Conservation (phyloP, 2,888 invertebrate species). For the Spodoptera picta region DNA sequence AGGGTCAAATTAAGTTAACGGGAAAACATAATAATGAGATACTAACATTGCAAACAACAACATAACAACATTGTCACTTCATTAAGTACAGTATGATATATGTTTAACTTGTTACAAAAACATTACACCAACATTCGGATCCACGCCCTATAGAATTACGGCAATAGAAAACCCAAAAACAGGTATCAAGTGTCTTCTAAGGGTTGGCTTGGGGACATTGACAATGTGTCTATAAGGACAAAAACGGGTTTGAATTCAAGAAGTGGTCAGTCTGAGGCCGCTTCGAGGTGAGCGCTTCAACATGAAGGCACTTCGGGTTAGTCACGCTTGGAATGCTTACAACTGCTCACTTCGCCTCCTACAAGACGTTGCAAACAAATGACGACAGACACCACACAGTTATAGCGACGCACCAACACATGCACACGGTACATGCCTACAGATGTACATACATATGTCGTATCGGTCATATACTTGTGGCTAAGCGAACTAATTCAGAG, state of each 20-base stretch:
- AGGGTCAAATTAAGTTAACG: constrained; percentile 3
- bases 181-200: constrained; percentile 38
- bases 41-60: constrained; percentile 17
- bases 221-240: constrained; percentile 68
- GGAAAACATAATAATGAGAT: constrained; percentile 14
- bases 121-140: neutral
- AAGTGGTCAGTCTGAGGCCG: constrained; percentile 81
- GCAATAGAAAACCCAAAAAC: constrained; percentile 29
- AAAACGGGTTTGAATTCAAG: constrained; percentile 82
- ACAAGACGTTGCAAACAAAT: constrained; percentile 73
- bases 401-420: constrained; percentile 28
- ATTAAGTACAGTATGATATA: neutral
- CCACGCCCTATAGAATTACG: constrained; percentile 18
- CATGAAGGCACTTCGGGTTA: constrained; percentile 75
- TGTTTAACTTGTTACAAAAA: constrained; percentile 7
- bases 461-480: constrained; percentile 47
- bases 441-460: constrained; percentile 25
- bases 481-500: constrained; percentile 45
- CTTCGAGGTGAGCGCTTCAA: constrained; percentile 79
- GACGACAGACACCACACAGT: constrained; percentile 61
- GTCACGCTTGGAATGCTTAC: constrained; percentile 83
- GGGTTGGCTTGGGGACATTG: constrained; percentile 25
- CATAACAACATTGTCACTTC: neutral
- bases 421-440: constrained; percentile 26
- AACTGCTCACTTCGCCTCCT: constrained; percentile 66